Evolutionary conservation across 2,113 vertebrate genomes (phyloP).

Genomic region (Cebidichthys violaceus): DNA sequence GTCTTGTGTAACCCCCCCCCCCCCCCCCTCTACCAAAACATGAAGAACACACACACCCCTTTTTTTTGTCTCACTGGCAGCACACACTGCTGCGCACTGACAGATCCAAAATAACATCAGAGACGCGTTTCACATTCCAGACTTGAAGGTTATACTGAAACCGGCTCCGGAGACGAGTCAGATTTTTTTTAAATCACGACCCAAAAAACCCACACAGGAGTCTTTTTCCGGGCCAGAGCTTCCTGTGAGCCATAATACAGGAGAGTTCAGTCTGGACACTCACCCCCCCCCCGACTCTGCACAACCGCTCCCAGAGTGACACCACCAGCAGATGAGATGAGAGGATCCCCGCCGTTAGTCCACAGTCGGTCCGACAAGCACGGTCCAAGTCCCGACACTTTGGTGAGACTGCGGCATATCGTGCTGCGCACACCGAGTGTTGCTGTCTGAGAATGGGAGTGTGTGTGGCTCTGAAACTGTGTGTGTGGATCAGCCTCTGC

Average conservation of each 20-base stretch:
- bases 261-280: slow-evolving; percentile 60
- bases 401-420: slow-evolving; percentile 61
- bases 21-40: not conserved
- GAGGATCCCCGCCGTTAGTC: slow-evolving; percentile 56
- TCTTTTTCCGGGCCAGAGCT: not conserved
- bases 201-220: not conserved
- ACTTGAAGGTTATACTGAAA: slow-evolving; percentile 53
- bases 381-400: slow-evolving; percentile 32
- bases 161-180: slow-evolving; percentile 49
- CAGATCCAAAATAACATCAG: slow-evolving; percentile 76
- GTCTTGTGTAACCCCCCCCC: slow-evolving; percentile 24
- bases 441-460: slow-evolving; percentile 57
- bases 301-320: slow-evolving; percentile 48
- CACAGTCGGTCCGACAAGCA: slow-evolving; percentile 31
- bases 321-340: slow-evolving; percentile 46
- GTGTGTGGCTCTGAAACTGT: slow-evolving; percentile 55
- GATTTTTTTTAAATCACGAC: slow-evolving; percentile 51
- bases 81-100: slow-evolving; percentile 39
- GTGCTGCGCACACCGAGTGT: slow-evolving; percentile 37
- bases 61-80: slow-evolving; percentile 38
- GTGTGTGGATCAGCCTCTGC: slow-evolving; percentile 62
- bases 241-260: not conserved
- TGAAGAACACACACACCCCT: slow-evolving; percentile 41
- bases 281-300: slow-evolving; percentile 60
- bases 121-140: slow-evolving; percentile 67